Evolutionary conservation across 2,797 vertebrate genomes (phyloP), one percentile per base, ranked within the genome.

Genomic region (Phylloscopus collybita): DNA sequence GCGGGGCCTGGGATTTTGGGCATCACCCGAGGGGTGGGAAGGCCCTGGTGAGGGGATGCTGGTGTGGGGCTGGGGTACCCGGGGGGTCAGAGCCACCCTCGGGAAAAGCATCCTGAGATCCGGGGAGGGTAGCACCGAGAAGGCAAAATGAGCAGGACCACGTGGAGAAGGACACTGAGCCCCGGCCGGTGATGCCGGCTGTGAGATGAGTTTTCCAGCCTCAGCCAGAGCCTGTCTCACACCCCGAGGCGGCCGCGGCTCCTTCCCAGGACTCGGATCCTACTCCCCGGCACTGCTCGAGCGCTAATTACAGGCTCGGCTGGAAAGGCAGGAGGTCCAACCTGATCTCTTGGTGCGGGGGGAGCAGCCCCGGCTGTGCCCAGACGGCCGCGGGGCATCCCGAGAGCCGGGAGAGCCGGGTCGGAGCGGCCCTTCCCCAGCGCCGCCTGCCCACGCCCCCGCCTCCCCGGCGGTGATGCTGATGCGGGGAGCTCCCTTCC

Each of bases 71-170:
- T 1, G 5, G 27, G 26, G 27, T 22, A 42, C 38, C 23, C 1
- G 1, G 1, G 1, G 5, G 61, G 26, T 32, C 44, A 36, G 20
- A 25, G 29, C 9, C 2, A 0, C 26, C 11, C 50, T 44, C 29
- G 18, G 67, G 21, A 13, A 54, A 30, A 84, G 18, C 36, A 34
- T 8, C 70, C 27, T 0, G 3, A 40, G 30, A 10, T 9, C 8
- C 1, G 13, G 34, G 34, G 34, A 8, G 57, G 57, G 6, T 3
- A 13, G 54, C 42, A 11, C 6, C 0, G 4, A 38, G 62, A 44
- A 26, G 13, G 30, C 44, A 26, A 30, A 78, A 16, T 1, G 3
- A 23, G 21, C 49, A 53, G 50, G 47, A 7, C 7, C 11, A 8
- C 32, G 4, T 0, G 14, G 29, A 32, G 42, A 26, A 13, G 84